Evolutionary conservation across 2,888 invertebrate species (phyloP).

Genomic region (Odontomyia ornata): DNA sequence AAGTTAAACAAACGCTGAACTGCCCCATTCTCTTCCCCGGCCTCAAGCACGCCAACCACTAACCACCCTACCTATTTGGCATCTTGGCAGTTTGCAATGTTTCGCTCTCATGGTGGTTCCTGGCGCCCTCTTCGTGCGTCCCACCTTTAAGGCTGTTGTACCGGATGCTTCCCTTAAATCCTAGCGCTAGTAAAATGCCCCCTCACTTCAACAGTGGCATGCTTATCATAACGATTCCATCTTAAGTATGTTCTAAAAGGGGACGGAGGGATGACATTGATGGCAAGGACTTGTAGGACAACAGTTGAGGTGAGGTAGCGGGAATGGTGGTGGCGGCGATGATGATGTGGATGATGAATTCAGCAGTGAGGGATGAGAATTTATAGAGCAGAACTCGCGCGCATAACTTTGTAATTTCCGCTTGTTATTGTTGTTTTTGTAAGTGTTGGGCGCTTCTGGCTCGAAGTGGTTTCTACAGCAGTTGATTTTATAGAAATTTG

Average conservation of each 20-base stretch:
- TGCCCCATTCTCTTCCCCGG: background rate
- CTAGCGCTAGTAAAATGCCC: background rate
- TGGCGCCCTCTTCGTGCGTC: background rate
- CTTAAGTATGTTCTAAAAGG: constrained; percentile 26
- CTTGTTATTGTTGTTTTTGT: background rate
- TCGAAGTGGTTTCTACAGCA: background rate
- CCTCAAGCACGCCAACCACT: background rate
- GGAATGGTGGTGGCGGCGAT: too few relatives aligned
- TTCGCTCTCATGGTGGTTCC: background rate
- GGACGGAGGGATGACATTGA: constrained; percentile 4
- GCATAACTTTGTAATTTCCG: constrained; percentile 31
- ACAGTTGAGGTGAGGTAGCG: too few relatives aligned
- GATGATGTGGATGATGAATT: too few relatives aligned
- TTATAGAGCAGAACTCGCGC: constrained; percentile 4
- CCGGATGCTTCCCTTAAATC: background rate
- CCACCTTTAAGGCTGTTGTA: background rate
- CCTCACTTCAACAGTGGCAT: constrained; percentile 36
- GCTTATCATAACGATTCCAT: constrained; percentile 41
- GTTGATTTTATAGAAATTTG: too few relatives aligned
- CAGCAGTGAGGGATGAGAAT: background rate
- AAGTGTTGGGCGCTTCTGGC: background rate
- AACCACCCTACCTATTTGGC: background rate
- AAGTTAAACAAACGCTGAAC: constrained; percentile 24
- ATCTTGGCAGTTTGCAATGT: constrained; percentile 16
- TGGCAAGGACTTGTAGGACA: too few relatives aligned